A percentile compares a stretch with the other conserved stretches of the same genome.
phyloP scores from a whole-genome alignment of 2,797 vertebrate genomes.

The Poeciliopsis presidionis region DNA sequence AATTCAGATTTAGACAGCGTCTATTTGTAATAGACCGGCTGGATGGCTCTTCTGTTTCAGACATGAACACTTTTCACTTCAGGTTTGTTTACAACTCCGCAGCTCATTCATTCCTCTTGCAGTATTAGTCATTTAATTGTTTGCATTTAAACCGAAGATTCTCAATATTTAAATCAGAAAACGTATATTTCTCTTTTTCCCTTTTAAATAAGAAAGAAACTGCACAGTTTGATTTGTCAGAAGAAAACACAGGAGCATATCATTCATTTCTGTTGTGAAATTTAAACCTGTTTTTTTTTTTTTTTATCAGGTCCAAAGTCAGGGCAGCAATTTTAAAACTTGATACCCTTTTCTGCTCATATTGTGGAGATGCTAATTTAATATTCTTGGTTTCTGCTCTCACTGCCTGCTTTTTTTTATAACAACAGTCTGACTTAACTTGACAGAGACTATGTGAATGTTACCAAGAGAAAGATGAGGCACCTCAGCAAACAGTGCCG shows the following conservation, averaged over 20 bases:
- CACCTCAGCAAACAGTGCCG: too few relatives aligned
- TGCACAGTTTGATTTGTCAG: neutral
- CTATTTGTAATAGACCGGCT: neutral
- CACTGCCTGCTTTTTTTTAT: too few relatives aligned
- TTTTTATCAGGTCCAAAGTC: neutral
- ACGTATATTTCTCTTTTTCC: neutral
- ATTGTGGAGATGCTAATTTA: neutral
- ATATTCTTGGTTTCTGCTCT: neutral
- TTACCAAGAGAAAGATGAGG: too few relatives aligned
- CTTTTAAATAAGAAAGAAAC: neutral
- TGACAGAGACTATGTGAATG: too few relatives aligned
- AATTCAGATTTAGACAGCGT: too few relatives aligned
- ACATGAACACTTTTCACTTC: conserved; percentile 1
- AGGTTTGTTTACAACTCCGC: neutral
- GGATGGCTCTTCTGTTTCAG: neutral
- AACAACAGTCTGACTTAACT: too few relatives aligned
- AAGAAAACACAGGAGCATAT: neutral
- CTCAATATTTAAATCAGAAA: neutral
- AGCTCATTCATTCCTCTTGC: neutral
- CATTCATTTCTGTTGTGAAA: neutral
- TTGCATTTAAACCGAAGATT: neutral
- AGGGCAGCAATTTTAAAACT: neutral
- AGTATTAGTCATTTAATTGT: neutral
- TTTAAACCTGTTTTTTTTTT: neutral
- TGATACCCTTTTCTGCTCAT: neutral